Evolutionary conservation across 2,888 invertebrate species (phyloP).

Genomic region (Lagria hirta): DNA sequence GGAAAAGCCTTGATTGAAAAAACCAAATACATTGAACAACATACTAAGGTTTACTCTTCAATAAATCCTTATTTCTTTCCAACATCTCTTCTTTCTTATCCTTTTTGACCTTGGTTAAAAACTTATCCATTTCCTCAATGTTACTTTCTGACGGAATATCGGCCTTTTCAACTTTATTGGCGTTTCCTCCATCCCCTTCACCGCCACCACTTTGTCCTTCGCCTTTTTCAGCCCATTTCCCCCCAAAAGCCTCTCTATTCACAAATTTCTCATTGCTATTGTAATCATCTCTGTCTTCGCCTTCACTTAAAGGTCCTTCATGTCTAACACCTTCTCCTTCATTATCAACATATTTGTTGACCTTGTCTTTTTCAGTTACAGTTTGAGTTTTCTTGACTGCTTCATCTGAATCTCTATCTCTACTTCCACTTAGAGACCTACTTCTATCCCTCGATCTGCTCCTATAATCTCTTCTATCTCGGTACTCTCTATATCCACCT

Average conservation of each 20-base stretch:
- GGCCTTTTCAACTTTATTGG: slow-evolving; percentile 26
- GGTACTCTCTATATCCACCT: slow-evolving; percentile 65
- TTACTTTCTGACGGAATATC: slow-evolving; percentile 49
- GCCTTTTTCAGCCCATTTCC: slow-evolving; percentile 65
- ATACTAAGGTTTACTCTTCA: slow-evolving; percentile 49
- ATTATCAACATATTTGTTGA: slow-evolving; percentile 60
- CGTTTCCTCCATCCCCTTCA: slow-evolving; percentile 27
- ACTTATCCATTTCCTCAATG: slow-evolving; percentile 61
- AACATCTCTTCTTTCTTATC: slow-evolving; percentile 61
- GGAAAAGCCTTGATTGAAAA: too few species aligned
- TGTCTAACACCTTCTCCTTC: slow-evolving; percentile 53
- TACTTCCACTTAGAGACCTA: slow-evolving; percentile 56
- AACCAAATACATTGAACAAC: too few species aligned
- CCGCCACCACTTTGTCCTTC: slow-evolving; percentile 32
- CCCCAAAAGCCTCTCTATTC: slow-evolving; percentile 65
- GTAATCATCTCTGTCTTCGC: slow-evolving; percentile 61
- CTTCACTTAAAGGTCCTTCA: slow-evolving; percentile 61
- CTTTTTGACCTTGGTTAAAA: slow-evolving; percentile 59
- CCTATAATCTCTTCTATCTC: slow-evolving; percentile 62
- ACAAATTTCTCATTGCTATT: slow-evolving; percentile 54
- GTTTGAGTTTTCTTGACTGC: slow-evolving; percentile 49
- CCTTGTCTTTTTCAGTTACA: slow-evolving; percentile 61
- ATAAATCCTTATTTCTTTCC: slow-evolving; percentile 57
- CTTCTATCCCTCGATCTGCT: slow-evolving; percentile 59
- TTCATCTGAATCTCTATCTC: slow-evolving; percentile 51